Base-by-base conservation (phyloP, 2,113 vertebrate genomes). In the Scomber scombrus region DNA sequence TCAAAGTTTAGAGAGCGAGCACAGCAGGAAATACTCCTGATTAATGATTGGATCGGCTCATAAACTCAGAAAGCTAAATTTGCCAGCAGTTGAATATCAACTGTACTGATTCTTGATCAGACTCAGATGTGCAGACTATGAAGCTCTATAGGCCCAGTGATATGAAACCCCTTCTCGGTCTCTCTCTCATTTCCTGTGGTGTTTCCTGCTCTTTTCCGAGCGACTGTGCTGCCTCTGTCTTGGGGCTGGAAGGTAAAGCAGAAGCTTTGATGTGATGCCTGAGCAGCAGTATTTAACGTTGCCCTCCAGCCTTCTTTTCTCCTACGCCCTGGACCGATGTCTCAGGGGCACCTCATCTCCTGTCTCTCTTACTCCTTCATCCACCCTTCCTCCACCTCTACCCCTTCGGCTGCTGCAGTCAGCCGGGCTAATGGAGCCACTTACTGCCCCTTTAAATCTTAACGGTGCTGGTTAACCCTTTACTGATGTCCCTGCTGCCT, bases 381-480 rank as follows among this genome's bases (percentile, higher is more conserved):
- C 81, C 73, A 64, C 65, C 74, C 58, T 45, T 34, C 87, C 71
- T 82, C 67, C 80, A 80, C 66, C 79, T 85, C 71, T 21, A 61
- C 71, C 82, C 87, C 88, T 88, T 54, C 64, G 82, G 90, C 83
- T 78, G 74, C 88, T 54, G 70, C 77, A 87, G 89, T 87, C 80
- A 67, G 76, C 75, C 47, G n/a, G 85, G 82, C 89, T 94, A 94
- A 95, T 94, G 91, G 91, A 93, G 90, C 89, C 93, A 93, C 92
- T 94, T 95, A 93, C 91, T 91, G 85, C 82, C 86, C 90, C 90
- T 94, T 94, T 93, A 94, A 94, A 93, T 92, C 90, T 92, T 91
- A 92, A 92, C 90, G 56, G 91, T 85, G 84, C 90, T 93, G 89
- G 89, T 95, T 95, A 93, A 94, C 93, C 94, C 93, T 88, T 88